Evolutionary conservation across 1,140 invertebrate species (phyloP).

Genomic region (Cydia fagiglandana): DNA sequence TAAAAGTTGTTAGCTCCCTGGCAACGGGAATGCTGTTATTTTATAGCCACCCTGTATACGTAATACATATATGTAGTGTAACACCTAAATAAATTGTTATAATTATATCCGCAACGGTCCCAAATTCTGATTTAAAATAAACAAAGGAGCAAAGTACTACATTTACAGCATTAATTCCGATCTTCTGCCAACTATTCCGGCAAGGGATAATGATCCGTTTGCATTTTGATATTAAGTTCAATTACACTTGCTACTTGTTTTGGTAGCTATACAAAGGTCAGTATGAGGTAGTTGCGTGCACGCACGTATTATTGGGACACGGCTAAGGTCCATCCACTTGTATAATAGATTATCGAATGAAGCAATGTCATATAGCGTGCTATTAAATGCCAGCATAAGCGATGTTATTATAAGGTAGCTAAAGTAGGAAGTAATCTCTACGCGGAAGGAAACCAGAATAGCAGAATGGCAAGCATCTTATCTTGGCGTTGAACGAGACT

Average conservation of each 20-base stretch:
- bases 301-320: conserved; percentile 28
- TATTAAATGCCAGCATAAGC: neutral
- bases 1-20: too few species aligned
- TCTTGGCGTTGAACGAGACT: neutral
- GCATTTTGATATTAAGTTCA: neutral
- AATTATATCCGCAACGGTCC: neutral
- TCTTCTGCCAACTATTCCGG: neutral
- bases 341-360: conserved; percentile 3
- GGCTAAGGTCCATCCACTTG: conserved; percentile 23
- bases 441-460: conserved; percentile 9
- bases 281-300: conserved; percentile 12
- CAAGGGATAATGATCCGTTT: neutral
- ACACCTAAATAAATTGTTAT: too few species aligned
- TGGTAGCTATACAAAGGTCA: conserved; percentile 19
- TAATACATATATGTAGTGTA: neutral
- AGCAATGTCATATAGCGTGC: conserved; percentile 9
- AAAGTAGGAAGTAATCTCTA: conserved; percentile 20
- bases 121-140: neutral
- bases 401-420: conserved; percentile 7
- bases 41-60: too few species aligned
- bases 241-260: neutral
- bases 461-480: neutral
- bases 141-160: conserved; percentile 1
- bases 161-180: neutral
- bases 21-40: too few species aligned